A percentile compares a stretch with the other conserved stretches of the same genome.
phyloP scores from a whole-genome alignment of 2,113 vertebrate genomes.

The Tretioscincus oriximinensis region DNA sequence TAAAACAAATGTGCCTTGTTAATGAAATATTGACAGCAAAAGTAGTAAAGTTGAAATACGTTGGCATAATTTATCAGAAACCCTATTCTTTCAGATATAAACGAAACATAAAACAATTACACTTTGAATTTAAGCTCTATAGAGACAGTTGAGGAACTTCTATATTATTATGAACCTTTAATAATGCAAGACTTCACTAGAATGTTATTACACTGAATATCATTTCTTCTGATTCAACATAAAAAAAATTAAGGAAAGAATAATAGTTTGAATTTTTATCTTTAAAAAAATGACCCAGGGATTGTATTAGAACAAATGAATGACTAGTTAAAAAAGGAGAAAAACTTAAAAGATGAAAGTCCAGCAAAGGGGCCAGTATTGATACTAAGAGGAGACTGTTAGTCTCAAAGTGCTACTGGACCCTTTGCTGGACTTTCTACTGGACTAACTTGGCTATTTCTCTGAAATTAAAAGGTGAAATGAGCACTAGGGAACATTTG shows the following conservation, averaged over 20 bases:
- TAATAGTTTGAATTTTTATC: conserved; percentile 9
- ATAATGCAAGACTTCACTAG: conserved; percentile 32
- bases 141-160: neutral
- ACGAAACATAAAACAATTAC: conserved; percentile 5
- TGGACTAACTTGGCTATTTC: no score
- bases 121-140: neutral
- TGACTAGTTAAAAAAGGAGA: neutral
- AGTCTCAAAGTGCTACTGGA: no score
- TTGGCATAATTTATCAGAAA: conserved; percentile 5
- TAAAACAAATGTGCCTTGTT: conserved; percentile 5
- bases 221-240: conserved; percentile 19
- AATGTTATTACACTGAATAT: conserved; percentile 21
- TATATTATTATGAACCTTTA: conserved; percentile 33
- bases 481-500: neutral
- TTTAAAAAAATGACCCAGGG: neutral
- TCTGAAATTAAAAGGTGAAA: neutral
- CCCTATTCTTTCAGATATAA: neutral
- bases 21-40: conserved; percentile 26
- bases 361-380: no score
- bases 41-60: neutral
- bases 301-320: neutral
- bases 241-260: neutral
- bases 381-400: no score
- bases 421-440: no score
- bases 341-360: no score